Conservation (phyloP, 2,888 invertebrate genomes). For the Drosophila mimica region DNA sequence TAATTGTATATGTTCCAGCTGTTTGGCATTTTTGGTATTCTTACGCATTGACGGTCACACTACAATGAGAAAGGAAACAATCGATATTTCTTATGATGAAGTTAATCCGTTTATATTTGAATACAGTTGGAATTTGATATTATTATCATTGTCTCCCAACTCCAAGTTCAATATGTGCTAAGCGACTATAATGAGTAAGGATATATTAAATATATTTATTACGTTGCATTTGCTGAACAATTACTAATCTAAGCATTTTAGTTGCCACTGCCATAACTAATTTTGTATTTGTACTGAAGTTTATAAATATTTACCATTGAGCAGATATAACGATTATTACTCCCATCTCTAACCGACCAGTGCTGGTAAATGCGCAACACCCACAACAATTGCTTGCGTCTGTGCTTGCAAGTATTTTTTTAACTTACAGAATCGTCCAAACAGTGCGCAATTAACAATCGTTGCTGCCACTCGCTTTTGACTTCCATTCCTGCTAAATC, state of each 20-base stretch:
- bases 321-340: neutral
- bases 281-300: too few relatives aligned
- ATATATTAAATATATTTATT: neutral
- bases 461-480: neutral
- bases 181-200: neutral
- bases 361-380: constrained; percentile 7
- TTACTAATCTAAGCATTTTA: too few relatives aligned
- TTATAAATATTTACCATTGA: neutral
- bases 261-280: neutral
- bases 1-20: constrained; percentile 6
- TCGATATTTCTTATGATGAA: neutral
- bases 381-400: constrained; percentile 1
- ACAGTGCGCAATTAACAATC: constrained; percentile 2
- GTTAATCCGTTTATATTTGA: neutral
- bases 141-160: neutral
- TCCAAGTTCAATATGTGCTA: neutral
- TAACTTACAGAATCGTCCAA: neutral
- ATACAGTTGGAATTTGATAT: neutral
- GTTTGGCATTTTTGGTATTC: constrained; percentile 41
- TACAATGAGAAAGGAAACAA: neutral
- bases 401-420: neutral
- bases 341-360: constrained; percentile 24
- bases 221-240: neutral
- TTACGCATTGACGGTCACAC: constrained; percentile 17
- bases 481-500: neutral